Percentiles rank a stretch among this genome's conserved stretches.
Evolutionary conservation across 2,113 vertebrate species (phyloP).

Genomic region (Chaenogobius annularis): DNA sequence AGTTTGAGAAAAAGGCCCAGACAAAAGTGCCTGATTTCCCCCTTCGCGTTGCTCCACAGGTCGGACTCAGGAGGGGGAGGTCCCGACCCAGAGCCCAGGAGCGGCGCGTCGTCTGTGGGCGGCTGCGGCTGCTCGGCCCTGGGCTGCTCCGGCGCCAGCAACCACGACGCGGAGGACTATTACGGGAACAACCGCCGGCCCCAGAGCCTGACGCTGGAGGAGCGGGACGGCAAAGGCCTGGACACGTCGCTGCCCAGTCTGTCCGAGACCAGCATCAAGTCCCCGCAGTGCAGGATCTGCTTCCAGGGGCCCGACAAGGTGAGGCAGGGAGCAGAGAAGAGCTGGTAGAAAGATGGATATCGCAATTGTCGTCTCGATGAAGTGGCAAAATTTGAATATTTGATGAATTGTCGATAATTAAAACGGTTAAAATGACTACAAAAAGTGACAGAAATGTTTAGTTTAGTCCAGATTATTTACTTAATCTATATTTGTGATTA

Average conservation of each 20-base stretch:
- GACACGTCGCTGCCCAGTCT: slow-evolving; percentile 83
- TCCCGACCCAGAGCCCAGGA: slow-evolving; percentile 59
- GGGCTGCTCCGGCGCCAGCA: slow-evolving; percentile 65
- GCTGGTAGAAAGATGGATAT: too few species aligned
- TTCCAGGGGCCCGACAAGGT: slow-evolving; percentile 90
- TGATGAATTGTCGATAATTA: too few species aligned
- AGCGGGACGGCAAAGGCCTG: slow-evolving; percentile 70
- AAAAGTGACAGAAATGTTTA: too few species aligned
- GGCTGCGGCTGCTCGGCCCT: slow-evolving; percentile 82
- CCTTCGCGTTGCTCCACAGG: background rate
- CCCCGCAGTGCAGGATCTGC: slow-evolving; percentile 87
- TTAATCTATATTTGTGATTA: too few species aligned
- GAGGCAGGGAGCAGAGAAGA: slow-evolving; percentile 7
- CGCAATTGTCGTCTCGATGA: too few species aligned
- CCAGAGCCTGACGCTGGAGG: slow-evolving; percentile 71
- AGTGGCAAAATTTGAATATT: too few species aligned
- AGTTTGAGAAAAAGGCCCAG: background rate
- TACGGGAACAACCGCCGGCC: slow-evolving; percentile 78
- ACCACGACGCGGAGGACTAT: slow-evolving; percentile 75
- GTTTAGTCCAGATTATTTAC: too few species aligned
- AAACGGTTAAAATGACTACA: too few species aligned
- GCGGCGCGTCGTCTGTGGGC: slow-evolving; percentile 73
- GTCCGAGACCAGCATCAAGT: slow-evolving; percentile 81
- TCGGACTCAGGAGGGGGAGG: slow-evolving; percentile 72
- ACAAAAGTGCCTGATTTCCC: background rate